Percentiles rank a stretch among this genome's conserved stretches.
phyloP scores from a whole-genome alignment of 2,888 invertebrate species.

The Creontiades dilutus region DNA sequence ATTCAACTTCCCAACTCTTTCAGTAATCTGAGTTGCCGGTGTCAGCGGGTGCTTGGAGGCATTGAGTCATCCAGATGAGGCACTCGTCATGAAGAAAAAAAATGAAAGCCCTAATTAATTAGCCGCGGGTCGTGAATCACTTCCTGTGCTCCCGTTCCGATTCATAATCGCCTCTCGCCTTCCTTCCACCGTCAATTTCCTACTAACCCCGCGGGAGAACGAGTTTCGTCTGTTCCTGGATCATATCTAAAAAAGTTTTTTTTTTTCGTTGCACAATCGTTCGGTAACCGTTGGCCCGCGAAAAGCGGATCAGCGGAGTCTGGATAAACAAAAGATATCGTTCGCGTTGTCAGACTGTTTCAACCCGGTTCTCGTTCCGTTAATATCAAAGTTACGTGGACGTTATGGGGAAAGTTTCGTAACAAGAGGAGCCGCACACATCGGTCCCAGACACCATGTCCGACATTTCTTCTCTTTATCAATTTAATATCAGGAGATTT shows the following conservation, averaged over 20 bases:
- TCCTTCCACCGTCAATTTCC: background rate
- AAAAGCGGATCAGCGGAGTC: background rate
- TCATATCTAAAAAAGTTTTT: background rate
- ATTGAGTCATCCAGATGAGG: background rate
- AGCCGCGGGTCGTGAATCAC: conserved; percentile 29
- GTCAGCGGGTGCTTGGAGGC: background rate
- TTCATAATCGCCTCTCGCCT: conserved; percentile 6
- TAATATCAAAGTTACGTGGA: background rate
- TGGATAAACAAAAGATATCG: background rate
- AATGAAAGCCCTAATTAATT: conserved; percentile 28
- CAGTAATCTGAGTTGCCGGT: background rate
- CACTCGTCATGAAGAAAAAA: background rate
- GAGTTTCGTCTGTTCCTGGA: background rate
- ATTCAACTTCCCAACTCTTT: background rate
- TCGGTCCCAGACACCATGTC: no score
- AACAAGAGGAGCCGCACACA: background rate
- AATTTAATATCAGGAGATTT: no score
- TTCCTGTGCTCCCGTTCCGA: conserved; percentile 39
- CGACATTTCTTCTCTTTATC: no score
- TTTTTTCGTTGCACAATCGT: conserved; percentile 26
- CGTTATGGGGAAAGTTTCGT: background rate
- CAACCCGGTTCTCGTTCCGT: background rate
- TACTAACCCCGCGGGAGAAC: conserved; percentile 6
- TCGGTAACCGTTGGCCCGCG: conserved; percentile 16
- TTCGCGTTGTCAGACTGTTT: background rate